phyloP scores from a whole-genome alignment of 2,113 vertebrate species.

The Tricholaema leucomelas region DNA sequence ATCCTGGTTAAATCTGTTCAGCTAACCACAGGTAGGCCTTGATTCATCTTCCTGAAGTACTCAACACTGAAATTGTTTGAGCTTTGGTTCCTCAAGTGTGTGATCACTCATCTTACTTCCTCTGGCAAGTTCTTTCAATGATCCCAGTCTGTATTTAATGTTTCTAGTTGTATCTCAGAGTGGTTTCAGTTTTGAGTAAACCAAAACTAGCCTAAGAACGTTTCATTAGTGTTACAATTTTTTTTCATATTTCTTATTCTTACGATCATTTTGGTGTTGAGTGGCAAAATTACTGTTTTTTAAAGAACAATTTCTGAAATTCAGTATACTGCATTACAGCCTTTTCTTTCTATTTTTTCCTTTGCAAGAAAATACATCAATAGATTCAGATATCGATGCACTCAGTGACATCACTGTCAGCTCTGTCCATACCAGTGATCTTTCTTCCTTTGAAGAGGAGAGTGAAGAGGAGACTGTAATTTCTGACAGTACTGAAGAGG shows the following conservation, averaged over 20 bases:
- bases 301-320: background rate
- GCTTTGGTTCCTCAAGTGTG: background rate
- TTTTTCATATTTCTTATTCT: background rate
- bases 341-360: background rate
- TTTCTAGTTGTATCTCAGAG: background rate
- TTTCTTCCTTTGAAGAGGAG: conserved; percentile 95
- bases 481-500: conserved; percentile 93
- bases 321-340: background rate
- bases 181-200: background rate
- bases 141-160: background rate
- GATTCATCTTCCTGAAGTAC: background rate
- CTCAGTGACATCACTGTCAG: conserved; percentile 98
- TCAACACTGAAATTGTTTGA: background rate
- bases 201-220: background rate
- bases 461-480: conserved; percentile 85
- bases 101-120: background rate
- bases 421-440: conserved; percentile 97
- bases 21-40: background rate
- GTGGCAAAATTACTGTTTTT: background rate
- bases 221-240: background rate
- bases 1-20: background rate
- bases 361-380: conserved; percentile 80
- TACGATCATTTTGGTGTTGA: background rate
- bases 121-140: background rate
- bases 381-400: conserved; percentile 93